These are phyloP conservation scores for Mesocricetus auratus DNA, from an alignment of 2,113 vertebrate species.

Conservation along the genomic window DNA sequence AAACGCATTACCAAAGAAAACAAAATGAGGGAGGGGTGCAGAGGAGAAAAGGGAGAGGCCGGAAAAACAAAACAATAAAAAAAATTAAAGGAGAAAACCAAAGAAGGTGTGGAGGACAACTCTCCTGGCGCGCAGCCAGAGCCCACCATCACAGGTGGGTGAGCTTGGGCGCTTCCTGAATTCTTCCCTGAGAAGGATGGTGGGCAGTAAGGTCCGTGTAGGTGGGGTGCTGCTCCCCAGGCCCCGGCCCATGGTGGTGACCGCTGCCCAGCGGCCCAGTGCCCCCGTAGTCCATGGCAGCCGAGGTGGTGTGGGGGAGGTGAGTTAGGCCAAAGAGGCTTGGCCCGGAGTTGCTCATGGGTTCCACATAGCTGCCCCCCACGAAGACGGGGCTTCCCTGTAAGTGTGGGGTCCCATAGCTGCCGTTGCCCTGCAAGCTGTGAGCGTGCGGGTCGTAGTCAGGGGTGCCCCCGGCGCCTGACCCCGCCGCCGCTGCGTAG, in stretches of 20 bases:
- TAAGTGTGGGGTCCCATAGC: slow-evolving; percentile 96
- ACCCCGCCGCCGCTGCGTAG: slow-evolving; percentile 92
- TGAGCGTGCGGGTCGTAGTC: slow-evolving; percentile 96
- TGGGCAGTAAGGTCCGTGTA: slow-evolving; percentile 99
- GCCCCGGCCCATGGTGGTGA: slow-evolving; percentile 96
- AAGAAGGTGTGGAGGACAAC: slow-evolving; percentile 72
- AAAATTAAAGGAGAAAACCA: slow-evolving; percentile 61
- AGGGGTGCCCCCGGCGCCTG: slow-evolving; percentile 93
- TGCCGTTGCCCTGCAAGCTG: slow-evolving; percentile 94
- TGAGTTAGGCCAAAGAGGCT: slow-evolving; percentile 97
- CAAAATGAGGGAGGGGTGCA: slow-evolving; percentile 71
- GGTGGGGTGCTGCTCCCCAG: slow-evolving; percentile 95
- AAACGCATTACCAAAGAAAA: slow-evolving; percentile 87
- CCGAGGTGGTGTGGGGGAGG: slow-evolving; percentile 93
- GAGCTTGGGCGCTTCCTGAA: slow-evolving; percentile 99
- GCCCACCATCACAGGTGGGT: slow-evolving; percentile 95
- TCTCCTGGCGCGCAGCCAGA: slow-evolving; percentile 85
- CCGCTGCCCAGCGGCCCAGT: slow-evolving; percentile 94
- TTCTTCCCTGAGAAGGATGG: slow-evolving; percentile 99
- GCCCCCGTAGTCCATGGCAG: slow-evolving; percentile 96
- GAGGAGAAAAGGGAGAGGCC: slow-evolving; percentile 51
- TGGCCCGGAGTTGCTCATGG: slow-evolving; percentile 93
- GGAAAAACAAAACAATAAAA: slow-evolving; percentile 83
- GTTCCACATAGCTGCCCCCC: slow-evolving; percentile 96
- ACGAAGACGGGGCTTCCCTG: slow-evolving; percentile 98